Evolutionary conservation across 1,140 invertebrate species (phyloP), one percentile per base, ranked within the genome.

Genomic region (Agrilus planipennis): DNA sequence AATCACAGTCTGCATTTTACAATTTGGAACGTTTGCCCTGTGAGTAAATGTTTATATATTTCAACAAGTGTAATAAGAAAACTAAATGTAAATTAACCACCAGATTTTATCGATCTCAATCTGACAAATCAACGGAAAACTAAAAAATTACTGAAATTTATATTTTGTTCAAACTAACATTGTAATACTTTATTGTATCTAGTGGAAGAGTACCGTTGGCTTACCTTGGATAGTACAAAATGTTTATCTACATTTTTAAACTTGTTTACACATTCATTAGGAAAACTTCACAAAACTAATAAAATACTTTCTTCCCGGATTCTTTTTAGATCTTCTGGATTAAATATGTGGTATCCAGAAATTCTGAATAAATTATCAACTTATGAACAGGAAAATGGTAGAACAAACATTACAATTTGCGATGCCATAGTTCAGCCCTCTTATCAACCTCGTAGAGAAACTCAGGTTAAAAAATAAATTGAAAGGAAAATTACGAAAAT

Each of bases 301-400:
- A n/a, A n/a, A n/a, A n/a, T n/a, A n/a, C n/a, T n/a, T n/a, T n/a
- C n/a, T n/a, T n/a, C n/a, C n/a, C n/a, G n/a, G 39, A 42, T 40
- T 31, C 29, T 28, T 60, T 61, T 12, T 49, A 72, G 69, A n/a
- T 64, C 68, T 0, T 70, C 69, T 34, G 67, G 69, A 12, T 45
- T 73, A 1, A 64, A 67, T 40, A 59, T 73, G 42, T 72, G 70
- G 69, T 68, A 68, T 36, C 70, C 71, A 2, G 68, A 71, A 45
- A 68, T 73, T 17, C 46, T 73, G 16, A 72, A 72, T 51, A 62
- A 55, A 21, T 62, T 73, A 38, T 37, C 46, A 12, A 36, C 39
- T 29, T 52, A 42, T 36, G 45, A 41, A 12, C 19, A 47, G 36
- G 28, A 42, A 18, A 34, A 49, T 23, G 36, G 47, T 0, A 32